Evolutionary conservation across 2,113 vertebrate species (phyloP).

Genomic region (Symphodus melops): DNA sequence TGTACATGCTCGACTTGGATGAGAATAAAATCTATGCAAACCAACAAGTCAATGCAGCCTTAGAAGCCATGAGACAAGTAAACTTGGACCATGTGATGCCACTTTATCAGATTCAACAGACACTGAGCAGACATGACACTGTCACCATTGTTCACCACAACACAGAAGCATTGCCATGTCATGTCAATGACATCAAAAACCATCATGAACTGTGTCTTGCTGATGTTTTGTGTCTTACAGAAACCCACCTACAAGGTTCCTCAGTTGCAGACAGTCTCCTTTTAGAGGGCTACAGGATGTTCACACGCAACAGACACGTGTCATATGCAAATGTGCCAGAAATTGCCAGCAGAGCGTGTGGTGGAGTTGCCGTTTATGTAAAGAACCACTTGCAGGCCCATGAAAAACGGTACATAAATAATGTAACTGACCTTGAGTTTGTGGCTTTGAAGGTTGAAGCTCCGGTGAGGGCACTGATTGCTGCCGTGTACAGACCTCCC

Average conservation of each 20-base stretch:
- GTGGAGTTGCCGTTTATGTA: conserved; percentile 23
- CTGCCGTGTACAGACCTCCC: conserved; percentile 25
- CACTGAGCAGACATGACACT: background rate
- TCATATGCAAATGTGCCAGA: conserved; percentile 5
- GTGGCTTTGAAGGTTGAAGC: conserved; percentile 10
- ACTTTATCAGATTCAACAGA: conserved; percentile 5
- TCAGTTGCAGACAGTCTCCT: conserved; percentile 32
- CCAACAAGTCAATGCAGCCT: conserved; percentile 11
- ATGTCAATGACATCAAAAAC: conserved; percentile 32
- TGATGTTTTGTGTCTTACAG: conserved; percentile 56
- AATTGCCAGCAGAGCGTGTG: conserved; percentile 8
- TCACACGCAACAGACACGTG: conserved; percentile 43
- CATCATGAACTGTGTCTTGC: conserved; percentile 50
- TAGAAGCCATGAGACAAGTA: conserved; percentile 40
- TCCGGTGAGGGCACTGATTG: conserved; percentile 11
- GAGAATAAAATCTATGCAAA: conserved; percentile 52
- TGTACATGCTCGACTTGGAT: conserved; percentile 43
- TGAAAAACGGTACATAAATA: conserved; percentile 8
- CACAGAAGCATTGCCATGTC: conserved; percentile 41
- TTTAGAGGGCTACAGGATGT: conserved; percentile 47
- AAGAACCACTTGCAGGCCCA: conserved; percentile 1
- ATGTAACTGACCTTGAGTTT: conserved; percentile 33
- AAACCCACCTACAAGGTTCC: conserved; percentile 42
- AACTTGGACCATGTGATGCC: conserved; percentile 19
- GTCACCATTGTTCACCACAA: conserved; percentile 51